Conservation (phyloP, 2,888 invertebrate genomes). For the Aelia acuminata region DNA sequence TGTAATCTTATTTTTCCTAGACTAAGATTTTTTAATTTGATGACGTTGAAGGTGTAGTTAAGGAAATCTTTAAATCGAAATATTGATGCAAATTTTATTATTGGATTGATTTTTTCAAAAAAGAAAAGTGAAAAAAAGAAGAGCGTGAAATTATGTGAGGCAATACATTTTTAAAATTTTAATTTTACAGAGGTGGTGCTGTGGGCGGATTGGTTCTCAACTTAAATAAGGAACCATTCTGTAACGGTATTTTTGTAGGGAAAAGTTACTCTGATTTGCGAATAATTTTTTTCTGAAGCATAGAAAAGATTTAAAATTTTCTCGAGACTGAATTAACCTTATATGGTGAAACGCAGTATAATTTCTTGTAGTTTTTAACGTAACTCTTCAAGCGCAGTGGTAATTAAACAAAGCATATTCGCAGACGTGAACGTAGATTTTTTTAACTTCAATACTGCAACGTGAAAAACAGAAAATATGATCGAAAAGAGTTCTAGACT, state of each 20-base stretch:
- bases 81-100: no score
- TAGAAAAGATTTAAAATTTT: background rate
- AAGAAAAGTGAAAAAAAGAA: background rate
- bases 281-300: background rate
- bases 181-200: conserved; percentile 9
- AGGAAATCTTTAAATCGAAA: no score
- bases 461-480: no score
- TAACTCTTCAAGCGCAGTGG: background rate
- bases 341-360: background rate
- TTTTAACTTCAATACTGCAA: no score
- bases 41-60: background rate
- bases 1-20: background rate
- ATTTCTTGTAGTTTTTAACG: background rate
- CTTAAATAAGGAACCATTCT: conserved; percentile 18
- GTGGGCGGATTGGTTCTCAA: conserved; percentile 33
- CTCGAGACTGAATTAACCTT: background rate
- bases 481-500: no score
- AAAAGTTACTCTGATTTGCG: background rate
- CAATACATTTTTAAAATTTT: background rate
- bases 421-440: no score
- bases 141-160: background rate
- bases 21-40: background rate
- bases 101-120: no score
- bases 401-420: no score
- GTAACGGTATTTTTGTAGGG: background rate